A percentile compares a stretch with the other conserved stretches of the same genome.
phyloP scores from a whole-genome alignment of 2,797 vertebrate species.

The Oreonectes daqikongensis region DNA sequence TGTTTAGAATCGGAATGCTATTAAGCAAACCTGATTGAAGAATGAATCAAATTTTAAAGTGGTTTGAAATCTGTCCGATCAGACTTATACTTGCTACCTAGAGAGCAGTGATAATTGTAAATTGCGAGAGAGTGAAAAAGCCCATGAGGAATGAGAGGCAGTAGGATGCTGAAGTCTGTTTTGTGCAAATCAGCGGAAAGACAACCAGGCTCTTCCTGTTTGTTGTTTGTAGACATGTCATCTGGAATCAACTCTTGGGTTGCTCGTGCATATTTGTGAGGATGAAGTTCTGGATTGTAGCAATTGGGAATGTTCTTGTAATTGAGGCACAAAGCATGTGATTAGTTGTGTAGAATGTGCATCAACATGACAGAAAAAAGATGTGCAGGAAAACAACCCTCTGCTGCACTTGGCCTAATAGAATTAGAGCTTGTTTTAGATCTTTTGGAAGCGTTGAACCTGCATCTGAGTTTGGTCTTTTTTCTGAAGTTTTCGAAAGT shows the following conservation, averaged over 20 bases:
- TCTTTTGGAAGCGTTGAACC: not conserved
- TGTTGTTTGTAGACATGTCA: not conserved
- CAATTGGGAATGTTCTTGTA: not conserved
- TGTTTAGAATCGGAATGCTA: no score
- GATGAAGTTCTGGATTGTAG: not conserved
- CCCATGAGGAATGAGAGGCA: not conserved
- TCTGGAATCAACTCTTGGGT: not conserved
- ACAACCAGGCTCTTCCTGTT: not conserved
- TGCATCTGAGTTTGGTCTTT: not conserved
- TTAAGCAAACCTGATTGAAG: no score
- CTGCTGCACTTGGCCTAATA: not conserved
- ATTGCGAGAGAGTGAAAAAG: not conserved
- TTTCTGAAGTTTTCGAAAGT: no score
- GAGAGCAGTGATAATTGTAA: not conserved
- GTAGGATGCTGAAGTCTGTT: not conserved
- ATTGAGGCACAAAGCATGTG: not conserved
- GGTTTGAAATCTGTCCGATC: not conserved
- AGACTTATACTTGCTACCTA: not conserved
- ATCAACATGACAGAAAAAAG: no score
- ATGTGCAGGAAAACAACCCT: not conserved
- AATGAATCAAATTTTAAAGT: not conserved
- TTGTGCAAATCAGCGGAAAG: not conserved
- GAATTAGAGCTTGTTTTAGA: not conserved
- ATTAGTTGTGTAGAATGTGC: no score
- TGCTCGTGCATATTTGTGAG: not conserved